Evolutionary conservation across 2,113 vertebrate species (phyloP).

Genomic region (Hymenochirus boettgeri): DNA sequence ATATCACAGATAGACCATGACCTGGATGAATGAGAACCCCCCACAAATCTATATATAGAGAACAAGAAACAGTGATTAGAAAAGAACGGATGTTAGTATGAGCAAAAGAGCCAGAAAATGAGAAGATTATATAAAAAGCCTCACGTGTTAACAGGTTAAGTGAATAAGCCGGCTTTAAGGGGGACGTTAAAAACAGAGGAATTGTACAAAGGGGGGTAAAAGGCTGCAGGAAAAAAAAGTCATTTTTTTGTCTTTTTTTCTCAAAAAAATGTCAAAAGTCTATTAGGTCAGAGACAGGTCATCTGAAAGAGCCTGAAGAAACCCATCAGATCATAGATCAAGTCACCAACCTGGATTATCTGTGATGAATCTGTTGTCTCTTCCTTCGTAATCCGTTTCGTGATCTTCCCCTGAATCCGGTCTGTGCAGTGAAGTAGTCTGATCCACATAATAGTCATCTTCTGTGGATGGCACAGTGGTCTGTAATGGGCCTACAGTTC

Average conservation of each 20-base stretch:
- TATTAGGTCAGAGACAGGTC: constrained; percentile 24
- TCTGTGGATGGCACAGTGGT: constrained; percentile 61
- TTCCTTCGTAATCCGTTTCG: constrained; percentile 53
- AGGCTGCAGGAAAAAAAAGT: background rate
- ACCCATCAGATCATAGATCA: constrained; percentile 15
- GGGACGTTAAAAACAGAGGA: too few species aligned
- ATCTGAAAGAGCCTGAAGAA: background rate
- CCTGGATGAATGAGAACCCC: too few species aligned
- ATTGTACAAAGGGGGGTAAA: background rate
- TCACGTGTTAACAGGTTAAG: too few species aligned
- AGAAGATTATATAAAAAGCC: too few species aligned
- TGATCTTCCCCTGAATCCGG: constrained; percentile 53
- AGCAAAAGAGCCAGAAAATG: background rate
- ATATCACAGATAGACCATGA: too few species aligned
- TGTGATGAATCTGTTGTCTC: constrained; percentile 72
- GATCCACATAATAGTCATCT: constrained; percentile 55
- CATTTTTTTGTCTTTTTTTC: background rate
- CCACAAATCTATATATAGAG: too few species aligned
- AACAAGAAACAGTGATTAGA: too few species aligned
- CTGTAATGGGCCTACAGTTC: constrained; percentile 61
- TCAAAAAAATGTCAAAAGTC: constrained; percentile 14
- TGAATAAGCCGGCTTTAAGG: too few species aligned
- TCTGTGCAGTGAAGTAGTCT: constrained; percentile 52
- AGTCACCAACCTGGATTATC: constrained; percentile 77
- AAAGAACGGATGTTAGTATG: background rate